Percentiles rank a stretch among this genome's conserved stretches.
Conservation (phyloP, 2,113 vertebrate species). For the Aptenodytes forsteri region DNA sequence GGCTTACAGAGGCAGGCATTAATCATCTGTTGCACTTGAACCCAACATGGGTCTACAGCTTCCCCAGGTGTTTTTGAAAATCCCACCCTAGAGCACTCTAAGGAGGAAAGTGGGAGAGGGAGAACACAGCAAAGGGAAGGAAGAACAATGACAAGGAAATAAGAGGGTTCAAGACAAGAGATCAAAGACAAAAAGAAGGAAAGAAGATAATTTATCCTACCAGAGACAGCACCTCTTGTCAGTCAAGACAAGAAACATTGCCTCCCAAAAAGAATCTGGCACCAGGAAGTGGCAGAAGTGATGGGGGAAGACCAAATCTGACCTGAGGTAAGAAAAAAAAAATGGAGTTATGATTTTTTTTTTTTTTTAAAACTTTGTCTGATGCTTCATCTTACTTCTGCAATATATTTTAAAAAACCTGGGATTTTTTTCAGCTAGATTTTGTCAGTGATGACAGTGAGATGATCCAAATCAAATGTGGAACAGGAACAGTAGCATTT, state of each 20-base stretch:
- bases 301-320: slow-evolving; percentile 53
- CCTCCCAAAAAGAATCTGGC: slow-evolving; percentile 61
- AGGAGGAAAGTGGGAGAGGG: not conserved
- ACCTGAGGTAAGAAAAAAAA: slow-evolving; percentile 35
- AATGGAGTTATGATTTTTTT: not conserved
- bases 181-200: slow-evolving; percentile 14
- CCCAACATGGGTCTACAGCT: not conserved
- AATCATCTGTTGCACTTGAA: not conserved
- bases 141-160: not conserved
- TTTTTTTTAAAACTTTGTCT: not conserved
- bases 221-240: slow-evolving; percentile 69
- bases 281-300: slow-evolving; percentile 49
- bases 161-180: not conserved
- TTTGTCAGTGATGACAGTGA: not conserved
- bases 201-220: slow-evolving; percentile 49
- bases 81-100: not conserved
- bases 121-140: not conserved
- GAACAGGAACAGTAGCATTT: not conserved
- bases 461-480: not conserved
- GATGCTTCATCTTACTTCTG: not conserved
- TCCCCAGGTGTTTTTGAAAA: not conserved
- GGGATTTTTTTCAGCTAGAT: not conserved
- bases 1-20: not conserved
- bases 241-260: slow-evolving; percentile 68
- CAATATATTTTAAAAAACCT: not conserved